Evolutionary conservation across 2,113 vertebrate genomes (phyloP), one percentile per base, ranked within the genome.

Genomic region (Heterochromis multidens): DNA sequence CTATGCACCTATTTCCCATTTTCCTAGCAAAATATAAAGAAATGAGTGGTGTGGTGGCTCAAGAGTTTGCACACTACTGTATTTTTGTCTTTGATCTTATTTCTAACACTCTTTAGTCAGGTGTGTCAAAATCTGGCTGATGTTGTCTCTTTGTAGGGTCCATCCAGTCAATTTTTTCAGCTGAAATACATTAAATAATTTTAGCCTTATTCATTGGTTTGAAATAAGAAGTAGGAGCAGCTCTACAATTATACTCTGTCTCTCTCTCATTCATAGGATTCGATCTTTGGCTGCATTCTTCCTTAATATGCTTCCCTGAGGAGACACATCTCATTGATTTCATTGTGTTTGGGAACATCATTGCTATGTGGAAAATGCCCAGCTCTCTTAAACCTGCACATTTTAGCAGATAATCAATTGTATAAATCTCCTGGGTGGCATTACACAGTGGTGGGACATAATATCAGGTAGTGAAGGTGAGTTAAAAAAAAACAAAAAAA

Each of bases 371-470:
- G 59, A 61, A 40, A 81, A 79, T 43, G 35, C 19, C n/a, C 46
- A 78, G 56, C 35, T 56, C 58, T 77, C 43, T 61, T n/a, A 81
- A 87, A 33, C 9, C 29, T 60, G 58, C 7, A 27, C 3, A 60
- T 37, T 82, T 70, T 60, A 85, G 65, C 77, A 85, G 6, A 70
- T 80, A 77, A 85, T 81, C 63, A 84, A 29, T 65, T 59, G 13
- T 13, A 14, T 37, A 40, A 80, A 88, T 56, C 61, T n/a, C 35
- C 54, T 33, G 7, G 8, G 16, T 56, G 27, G 23, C 23, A 72
- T 72, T 13, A 31, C 25, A 77, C 23, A 46, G 13, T 21, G 17
- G 16, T 56, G 19, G 35, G 9, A 43, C 12, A 61, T 29, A 80
- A 67, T 56, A 80, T 54, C n/a, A 74, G 40, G 23, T 54, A 40